Percentiles rank a stretch among this genome's conserved stretches.
phyloP scores from a whole-genome alignment of 2,888 invertebrate species.

The Aelia acuminata region DNA sequence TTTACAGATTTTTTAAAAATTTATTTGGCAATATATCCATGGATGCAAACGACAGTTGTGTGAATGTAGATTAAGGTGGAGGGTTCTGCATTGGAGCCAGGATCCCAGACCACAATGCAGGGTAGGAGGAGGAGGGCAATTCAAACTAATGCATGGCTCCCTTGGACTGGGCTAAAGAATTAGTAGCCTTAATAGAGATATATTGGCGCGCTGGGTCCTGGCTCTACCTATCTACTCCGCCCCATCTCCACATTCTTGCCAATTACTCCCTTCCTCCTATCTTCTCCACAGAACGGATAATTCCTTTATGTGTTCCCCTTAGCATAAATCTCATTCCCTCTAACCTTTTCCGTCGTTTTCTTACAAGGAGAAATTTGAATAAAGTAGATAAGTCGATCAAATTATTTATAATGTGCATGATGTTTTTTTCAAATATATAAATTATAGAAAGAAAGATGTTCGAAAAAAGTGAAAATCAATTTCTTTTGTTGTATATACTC shows the following conservation, averaged over 20 bases:
- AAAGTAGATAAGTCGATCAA: too few species aligned
- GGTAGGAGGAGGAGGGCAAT: slow-evolving; percentile 43
- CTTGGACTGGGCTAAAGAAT: neutral
- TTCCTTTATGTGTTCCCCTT: neutral
- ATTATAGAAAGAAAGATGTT: too few species aligned
- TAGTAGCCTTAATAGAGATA: slow-evolving; percentile 10
- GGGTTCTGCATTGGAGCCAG: neutral
- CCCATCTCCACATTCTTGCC: neutral
- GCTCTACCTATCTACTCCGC: neutral
- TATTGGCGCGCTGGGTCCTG: neutral
- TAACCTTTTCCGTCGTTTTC: neutral
- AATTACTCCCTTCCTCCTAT: neutral
- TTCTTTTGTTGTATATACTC: too few species aligned
- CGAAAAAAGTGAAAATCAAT: too few species aligned
- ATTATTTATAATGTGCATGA: too few species aligned
- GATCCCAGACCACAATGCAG: slow-evolving; percentile 13
- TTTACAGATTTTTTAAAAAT: too few species aligned
- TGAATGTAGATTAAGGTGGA: neutral
- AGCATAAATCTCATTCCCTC: neutral
- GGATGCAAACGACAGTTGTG: too few species aligned
- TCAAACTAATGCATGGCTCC: slow-evolving; percentile 17
- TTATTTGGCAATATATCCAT: too few species aligned
- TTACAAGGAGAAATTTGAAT: neutral
- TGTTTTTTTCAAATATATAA: too few species aligned
- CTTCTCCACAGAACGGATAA: neutral